A percentile compares a stretch with the other conserved stretches of the same genome.
These are phyloP conservation scores for Mesorhabditis sp. DNA, from an alignment of 2,888 invertebrate species.

Conservation along the genomic window DNA sequence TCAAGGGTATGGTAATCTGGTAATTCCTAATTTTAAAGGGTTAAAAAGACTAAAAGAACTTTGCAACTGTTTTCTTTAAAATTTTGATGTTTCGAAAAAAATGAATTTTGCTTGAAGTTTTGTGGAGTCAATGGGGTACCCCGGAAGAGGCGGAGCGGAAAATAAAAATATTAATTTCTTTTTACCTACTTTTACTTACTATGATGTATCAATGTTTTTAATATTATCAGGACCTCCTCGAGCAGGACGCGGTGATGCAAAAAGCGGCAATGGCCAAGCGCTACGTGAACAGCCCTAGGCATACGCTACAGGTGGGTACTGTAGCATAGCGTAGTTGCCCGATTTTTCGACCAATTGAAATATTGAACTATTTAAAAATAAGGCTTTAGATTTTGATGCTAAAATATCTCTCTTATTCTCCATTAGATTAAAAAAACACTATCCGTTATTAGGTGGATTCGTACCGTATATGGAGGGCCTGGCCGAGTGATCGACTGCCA, in stretches of 20 bases:
- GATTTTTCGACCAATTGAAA: no score
- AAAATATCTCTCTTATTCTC: no score
- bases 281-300: slow-evolving; percentile 52
- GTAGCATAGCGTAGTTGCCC: no score
- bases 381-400: no score
- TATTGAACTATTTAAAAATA: no score
- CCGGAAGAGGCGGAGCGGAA: no score
- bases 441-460: slow-evolving; percentile 57
- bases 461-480: slow-evolving; percentile 61
- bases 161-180: no score
- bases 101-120: background rate
- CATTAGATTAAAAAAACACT: background rate
- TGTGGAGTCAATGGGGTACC: no score
- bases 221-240: background rate
- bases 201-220: no score
- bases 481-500: slow-evolving; percentile 59
- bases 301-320: slow-evolving; percentile 59
- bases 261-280: slow-evolving; percentile 56
- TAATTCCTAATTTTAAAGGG: background rate
- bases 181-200: no score
- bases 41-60: slow-evolving; percentile 9
- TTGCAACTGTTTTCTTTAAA: no score
- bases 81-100: slow-evolving; percentile 16
- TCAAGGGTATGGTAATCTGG: slow-evolving; percentile 11
- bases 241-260: slow-evolving; percentile 52